These are phyloP conservation scores for Callinectes sapidus DNA, from an alignment of 2,888 invertebrate species.

Conservation along the genomic window DNA sequence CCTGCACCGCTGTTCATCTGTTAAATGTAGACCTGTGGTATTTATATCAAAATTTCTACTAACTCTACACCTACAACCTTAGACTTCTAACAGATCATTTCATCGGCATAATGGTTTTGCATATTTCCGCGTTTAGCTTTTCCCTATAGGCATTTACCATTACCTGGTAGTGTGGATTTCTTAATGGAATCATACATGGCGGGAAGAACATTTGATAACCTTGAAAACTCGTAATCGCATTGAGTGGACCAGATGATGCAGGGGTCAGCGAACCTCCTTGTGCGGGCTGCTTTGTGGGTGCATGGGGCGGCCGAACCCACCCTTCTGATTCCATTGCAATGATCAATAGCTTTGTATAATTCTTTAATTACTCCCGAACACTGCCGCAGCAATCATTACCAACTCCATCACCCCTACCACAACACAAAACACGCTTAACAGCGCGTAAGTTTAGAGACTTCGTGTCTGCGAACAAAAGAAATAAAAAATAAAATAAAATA, in stretches of 20 bases:
- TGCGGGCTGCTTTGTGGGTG: background rate
- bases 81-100: background rate
- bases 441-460: background rate
- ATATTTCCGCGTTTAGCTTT: background rate
- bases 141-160: background rate
- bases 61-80: background rate
- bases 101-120: background rate
- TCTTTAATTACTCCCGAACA: background rate
- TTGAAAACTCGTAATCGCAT: background rate
- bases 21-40: no score
- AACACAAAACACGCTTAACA: background rate
- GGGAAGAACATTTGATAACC: background rate
- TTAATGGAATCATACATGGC: background rate
- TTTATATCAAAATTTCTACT: background rate
- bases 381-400: background rate
- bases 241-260: background rate
- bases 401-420: background rate
- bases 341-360: conserved; percentile 7
- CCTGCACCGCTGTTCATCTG: no score
- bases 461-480: background rate
- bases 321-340: background rate
- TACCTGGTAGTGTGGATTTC: background rate
- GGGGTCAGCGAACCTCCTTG: background rate
- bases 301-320: background rate
- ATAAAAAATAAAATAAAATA: background rate